Base-by-base conservation (phyloP, 2,888 invertebrate genomes). In the Xiphydria camelus region DNA sequence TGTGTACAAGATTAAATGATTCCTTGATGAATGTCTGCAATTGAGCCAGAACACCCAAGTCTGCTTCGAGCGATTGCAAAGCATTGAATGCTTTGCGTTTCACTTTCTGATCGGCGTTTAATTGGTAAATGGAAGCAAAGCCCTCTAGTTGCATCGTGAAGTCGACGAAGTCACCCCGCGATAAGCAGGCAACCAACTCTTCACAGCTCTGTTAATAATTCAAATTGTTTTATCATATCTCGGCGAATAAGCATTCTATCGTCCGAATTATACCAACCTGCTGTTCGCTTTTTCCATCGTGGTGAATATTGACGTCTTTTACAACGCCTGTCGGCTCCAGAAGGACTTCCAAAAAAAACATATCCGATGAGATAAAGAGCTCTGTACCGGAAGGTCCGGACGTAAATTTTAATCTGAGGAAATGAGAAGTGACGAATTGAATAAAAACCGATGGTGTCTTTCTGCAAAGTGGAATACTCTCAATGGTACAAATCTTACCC, bases 51-150 rank as follows among this genome's bases (percentile, higher is more conserved):
- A 86, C 87, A 57, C 84, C 87, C 45, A 97, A 80, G 78, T 97
- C 96, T 15, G 89, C 85, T 79, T 96, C 96, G 62, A 97, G 80
- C 21, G 94, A 92, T 70, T 93, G 92, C 39, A 97, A 78, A 9
- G 95, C 94, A 66, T 90, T 88, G 70, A 92, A 95, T 2, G 94
- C 94, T 79, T 95, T 94, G 56, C 88, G 89, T 78, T 94, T 96
- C 5, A 93, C 86, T 77, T 94, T 94, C 71, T 94, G 94, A 68
- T 97, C 96, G 6, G 94, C 93, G 78, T 92, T 93, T 7, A 97
- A 79, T 70, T 94, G 92, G 75, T 96, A 97, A 46, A 96, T 94
- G 10, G 93, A 89, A 14, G 90, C 88, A 14, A 94, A 81, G 0
- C 94, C 89, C 75, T 95, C 93, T n/a, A 97, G 76, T 73, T 97